These are phyloP conservation scores for Valencia hispanica DNA, from an alignment of 2,797 vertebrate genomes.

Conservation along the genomic window DNA sequence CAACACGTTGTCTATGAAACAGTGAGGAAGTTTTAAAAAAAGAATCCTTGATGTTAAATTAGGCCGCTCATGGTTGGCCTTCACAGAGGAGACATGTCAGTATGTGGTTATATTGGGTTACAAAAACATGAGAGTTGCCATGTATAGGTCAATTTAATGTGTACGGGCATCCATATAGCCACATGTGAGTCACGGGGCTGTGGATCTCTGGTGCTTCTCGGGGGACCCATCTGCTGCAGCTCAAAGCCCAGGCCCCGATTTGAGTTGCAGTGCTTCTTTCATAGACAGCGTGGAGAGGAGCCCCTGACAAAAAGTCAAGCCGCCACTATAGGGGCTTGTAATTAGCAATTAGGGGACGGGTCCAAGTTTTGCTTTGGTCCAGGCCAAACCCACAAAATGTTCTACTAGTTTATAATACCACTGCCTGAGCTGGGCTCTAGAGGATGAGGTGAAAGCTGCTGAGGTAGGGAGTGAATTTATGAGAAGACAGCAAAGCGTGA, in stretches of 20 bases:
- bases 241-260: constrained; percentile 67
- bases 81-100: constrained; percentile 58
- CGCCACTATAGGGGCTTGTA: constrained; percentile 84
- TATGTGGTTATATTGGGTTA: constrained; percentile 64
- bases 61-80: constrained; percentile 34
- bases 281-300: constrained; percentile 76
- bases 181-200: constrained; percentile 74
- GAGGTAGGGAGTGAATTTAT: constrained; percentile 72
- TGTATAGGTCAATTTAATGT: constrained; percentile 72
- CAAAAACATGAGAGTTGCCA: constrained; percentile 70
- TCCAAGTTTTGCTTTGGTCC: constrained; percentile 82
- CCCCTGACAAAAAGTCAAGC: constrained; percentile 84
- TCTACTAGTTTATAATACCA: constrained; percentile 82
- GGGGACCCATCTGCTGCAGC: constrained; percentile 72
- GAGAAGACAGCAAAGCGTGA: constrained; percentile 63
- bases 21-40: constrained; percentile 44
- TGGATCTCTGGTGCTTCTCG: constrained; percentile 74
- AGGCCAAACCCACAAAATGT: constrained; percentile 87
- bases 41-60: constrained; percentile 51
- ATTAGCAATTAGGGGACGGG: constrained; percentile 86
- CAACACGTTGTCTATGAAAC: constrained; percentile 54
- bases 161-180: constrained; percentile 68
- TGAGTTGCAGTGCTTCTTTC: constrained; percentile 77
- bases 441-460: constrained; percentile 67
- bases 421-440: constrained; percentile 69